Base-by-base conservation (phyloP, 1,140 invertebrate species). In the Agraylea sexmaculata region DNA sequence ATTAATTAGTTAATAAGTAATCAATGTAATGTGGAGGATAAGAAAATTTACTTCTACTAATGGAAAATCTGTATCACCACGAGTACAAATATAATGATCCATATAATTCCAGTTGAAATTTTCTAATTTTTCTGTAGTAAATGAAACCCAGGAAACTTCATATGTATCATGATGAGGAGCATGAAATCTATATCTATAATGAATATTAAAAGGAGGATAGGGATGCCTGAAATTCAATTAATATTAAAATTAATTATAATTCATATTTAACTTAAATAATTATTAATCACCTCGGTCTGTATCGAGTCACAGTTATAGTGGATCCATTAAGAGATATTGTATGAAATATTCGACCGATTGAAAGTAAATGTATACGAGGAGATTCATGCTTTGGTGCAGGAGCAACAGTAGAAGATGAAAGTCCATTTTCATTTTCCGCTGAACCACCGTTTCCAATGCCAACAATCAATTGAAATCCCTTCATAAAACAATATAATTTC, bases 71-170 rank as follows among this genome's bases (percentile, higher is more conserved):
- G 80, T 85, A 58, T 94, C 89, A 4, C 91, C 90, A 32, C 86
- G 68, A 1, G 87, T 89, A 57, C 89, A 94, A 42, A 96, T 90
- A 57, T 96, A 96, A 59, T 95, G 85, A 64, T 97, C 92, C 61
- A 96, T 73, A 62, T 92, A 92, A 67, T 96, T 97, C 93, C 93
- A 98, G 62, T 94, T 95, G 54, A 90, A 96, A 54, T 85, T 91
- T 66, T 97, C 92, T 16, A 96, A 62, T 54, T 91, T 90, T 61
- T 96, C 90, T 1, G 89, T 91, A 8, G 80, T 84, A 59, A 97
- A 96, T 25, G 88, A 84, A 1, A 90, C 89, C 72, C 83, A 89
- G 0, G 91, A 95, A n/a, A 91, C 78, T 59, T 92, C 87, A 58
- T 95, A 97, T 1, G 80, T 88, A 43, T 85, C 78, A 54, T 91